phyloP scores from a whole-genome alignment of 2,113 vertebrate species.

The Otis tarda region DNA sequence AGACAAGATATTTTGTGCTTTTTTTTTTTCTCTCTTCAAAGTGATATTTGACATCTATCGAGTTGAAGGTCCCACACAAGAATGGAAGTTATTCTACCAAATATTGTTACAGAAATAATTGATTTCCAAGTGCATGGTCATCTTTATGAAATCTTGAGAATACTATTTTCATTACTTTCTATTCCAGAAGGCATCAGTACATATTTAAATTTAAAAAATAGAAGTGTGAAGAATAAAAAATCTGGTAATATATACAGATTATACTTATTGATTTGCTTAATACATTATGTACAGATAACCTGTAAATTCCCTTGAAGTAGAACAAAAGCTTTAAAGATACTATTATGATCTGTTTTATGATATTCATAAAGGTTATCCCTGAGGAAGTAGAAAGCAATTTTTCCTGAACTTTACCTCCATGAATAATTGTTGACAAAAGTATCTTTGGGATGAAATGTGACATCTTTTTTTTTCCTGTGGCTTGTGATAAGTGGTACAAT shows the following conservation, averaged over 20 bases:
- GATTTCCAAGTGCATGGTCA: not conserved
- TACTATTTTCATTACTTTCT: not conserved
- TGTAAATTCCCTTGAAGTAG: not conserved
- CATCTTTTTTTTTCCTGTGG: not conserved
- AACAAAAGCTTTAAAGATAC: not conserved
- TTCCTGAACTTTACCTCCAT: constrained; percentile 7
- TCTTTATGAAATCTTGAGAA: not conserved
- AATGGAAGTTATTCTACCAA: not conserved
- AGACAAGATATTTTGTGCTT: not conserved
- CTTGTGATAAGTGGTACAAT: not conserved
- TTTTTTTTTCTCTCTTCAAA: not conserved
- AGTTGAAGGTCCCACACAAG: not conserved
- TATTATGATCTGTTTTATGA: not conserved
- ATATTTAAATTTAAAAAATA: not conserved
- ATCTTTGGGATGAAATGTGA: constrained; percentile 14
- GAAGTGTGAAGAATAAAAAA: not conserved
- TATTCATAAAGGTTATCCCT: not conserved
- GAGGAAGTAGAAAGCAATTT: constrained; percentile 7
- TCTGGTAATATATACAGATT: not conserved
- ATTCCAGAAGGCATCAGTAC: not conserved
- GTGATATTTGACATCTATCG: not conserved
- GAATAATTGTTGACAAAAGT: not conserved
- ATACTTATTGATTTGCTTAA: not conserved
- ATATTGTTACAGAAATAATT: not conserved
- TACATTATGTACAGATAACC: not conserved